These are phyloP conservation scores for Dicaeum eximium DNA, from an alignment of 2,113 vertebrate species.

Conservation along the genomic window DNA sequence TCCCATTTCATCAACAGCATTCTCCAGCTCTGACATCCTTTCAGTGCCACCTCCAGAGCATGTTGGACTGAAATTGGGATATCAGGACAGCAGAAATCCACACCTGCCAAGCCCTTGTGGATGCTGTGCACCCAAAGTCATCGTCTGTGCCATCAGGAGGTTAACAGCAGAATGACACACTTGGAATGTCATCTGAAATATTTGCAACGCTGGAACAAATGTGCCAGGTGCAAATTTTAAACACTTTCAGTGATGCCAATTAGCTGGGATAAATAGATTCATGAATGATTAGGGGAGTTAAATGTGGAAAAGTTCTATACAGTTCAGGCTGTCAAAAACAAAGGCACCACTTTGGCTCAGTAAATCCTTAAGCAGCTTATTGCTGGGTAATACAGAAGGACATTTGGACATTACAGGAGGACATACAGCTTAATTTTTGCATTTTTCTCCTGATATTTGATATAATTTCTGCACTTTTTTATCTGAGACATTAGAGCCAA, in stretches of 20 bases:
- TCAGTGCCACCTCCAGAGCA: background rate
- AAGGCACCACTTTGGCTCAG: background rate
- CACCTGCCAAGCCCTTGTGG: background rate
- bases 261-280: background rate
- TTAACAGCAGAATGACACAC: fast-evolving
- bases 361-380: background rate
- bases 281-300: background rate
- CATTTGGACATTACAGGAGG: background rate
- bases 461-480: background rate
- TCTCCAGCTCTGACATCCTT: background rate
- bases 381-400: background rate
- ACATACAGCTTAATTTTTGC: background rate
- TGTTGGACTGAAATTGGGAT: background rate
- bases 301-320: background rate
- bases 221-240: background rate
- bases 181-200: background rate
- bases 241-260: background rate
- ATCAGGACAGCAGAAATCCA: background rate
- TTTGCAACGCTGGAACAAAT: background rate
- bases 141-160: background rate
- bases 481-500: background rate
- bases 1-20: background rate
- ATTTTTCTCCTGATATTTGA: background rate
- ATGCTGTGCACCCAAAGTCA: background rate
- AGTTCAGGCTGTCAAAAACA: background rate